Base-by-base conservation (phyloP, 2,113 vertebrate species). In the Amblyopsis rosae region DNA sequence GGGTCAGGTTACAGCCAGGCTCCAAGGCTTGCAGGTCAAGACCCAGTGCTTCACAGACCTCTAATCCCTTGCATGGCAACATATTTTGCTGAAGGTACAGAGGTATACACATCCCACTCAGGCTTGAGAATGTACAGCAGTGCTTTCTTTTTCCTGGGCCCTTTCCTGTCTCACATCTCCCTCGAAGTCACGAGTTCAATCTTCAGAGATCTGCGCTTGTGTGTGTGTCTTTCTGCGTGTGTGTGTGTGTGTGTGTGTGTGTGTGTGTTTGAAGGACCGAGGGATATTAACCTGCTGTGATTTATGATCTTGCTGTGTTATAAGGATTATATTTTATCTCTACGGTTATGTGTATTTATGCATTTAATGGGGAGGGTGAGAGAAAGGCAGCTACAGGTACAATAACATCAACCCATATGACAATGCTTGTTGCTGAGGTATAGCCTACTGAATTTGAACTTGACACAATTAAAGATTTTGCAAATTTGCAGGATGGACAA, bases 1-100 rank as follows among this genome's bases (percentile, higher is more conserved):
- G 91, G 94, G 93, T 99, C 94, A 94, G 92, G 92, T 98, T 98
- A 95, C 96, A 93, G 85, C 89, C 86, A 88, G 84, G 91, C 92
- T 93, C 87, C 85, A 61, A 88, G 88, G 87, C 88, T 91, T 84
- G 58, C 81, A 87, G 96, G 95, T 97, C 95, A 96, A 92, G 94
- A 94, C 94, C 95, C 89, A 84, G 90, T 85, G 87, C 91, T 91
- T 92, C 92, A 92, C 90, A 93, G 90, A 87, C 74, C 84, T 69
- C 85, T 92, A 93, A 92, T 94, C 92, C 89, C 93, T 82, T 87
- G 87, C 89, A 86, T 84, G 82, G 88, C 88, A 89, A 85, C 90
- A 92, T 91, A 89, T 88, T 89, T 90, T 86, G 89, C 86, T 88
- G 86, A 89, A 86, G 79, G 85, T 80, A 79, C 81, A 16, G 65